These are phyloP conservation scores for Schizopygopsis malacanthus DNA, from an alignment of 2,797 vertebrate species.

Conservation along the genomic window DNA sequence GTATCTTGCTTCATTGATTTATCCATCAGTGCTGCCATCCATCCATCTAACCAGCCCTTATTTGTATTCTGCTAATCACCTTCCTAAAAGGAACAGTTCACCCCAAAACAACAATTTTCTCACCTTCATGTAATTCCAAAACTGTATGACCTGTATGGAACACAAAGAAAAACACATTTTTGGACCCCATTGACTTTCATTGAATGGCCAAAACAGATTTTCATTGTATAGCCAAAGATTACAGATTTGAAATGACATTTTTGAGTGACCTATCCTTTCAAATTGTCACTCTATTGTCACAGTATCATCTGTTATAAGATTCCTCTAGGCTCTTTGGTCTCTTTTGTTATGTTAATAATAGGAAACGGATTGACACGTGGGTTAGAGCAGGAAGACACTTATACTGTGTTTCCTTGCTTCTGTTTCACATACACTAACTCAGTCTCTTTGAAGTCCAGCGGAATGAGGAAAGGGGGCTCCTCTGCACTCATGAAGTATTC, in stretches of 20 bases:
- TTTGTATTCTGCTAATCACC: constrained; percentile 37
- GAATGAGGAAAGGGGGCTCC: constrained; percentile 64
- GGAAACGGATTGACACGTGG: constrained; percentile 36
- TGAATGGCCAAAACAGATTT: neutral
- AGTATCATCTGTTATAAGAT: constrained; percentile 21
- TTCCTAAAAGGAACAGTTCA: constrained; percentile 1
- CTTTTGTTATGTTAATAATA: constrained; percentile 22
- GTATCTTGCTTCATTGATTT: constrained; percentile 54
- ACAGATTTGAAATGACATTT: neutral
- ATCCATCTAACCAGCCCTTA: constrained; percentile 46
- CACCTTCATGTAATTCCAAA: neutral
- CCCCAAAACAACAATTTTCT: neutral
- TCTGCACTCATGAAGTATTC: constrained; percentile 76
- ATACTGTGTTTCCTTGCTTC: constrained; percentile 36
- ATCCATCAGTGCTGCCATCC: constrained; percentile 50
- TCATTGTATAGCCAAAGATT: too few relatives aligned
- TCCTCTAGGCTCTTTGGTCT: constrained; percentile 19
- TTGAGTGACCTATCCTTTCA: neutral
- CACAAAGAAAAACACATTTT: neutral
- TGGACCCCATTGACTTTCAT: neutral
- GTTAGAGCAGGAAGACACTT: constrained; percentile 43
- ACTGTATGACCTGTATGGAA: neutral
- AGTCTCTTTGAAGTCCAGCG: constrained; percentile 73
- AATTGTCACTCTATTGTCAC: constrained; percentile 10
- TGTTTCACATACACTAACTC: constrained; percentile 45